Conservation (phyloP, 1,140 invertebrate genomes). For the Drosophila sp. region DNA sequence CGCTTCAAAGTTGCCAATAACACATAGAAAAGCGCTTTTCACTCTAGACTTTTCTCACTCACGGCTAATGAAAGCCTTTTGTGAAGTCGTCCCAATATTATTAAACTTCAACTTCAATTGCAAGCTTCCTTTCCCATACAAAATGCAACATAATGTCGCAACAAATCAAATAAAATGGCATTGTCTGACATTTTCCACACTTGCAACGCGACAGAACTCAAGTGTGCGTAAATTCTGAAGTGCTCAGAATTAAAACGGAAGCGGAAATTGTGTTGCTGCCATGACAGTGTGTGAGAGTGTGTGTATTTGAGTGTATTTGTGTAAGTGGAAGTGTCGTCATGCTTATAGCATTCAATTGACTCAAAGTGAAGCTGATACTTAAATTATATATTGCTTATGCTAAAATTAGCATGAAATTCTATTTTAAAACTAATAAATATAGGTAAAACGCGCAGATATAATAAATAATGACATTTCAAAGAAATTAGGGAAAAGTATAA, state of each 20-base stretch:
- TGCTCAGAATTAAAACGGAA: conserved; percentile 31
- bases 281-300: conserved; percentile 13
- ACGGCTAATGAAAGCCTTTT: conserved; percentile 17
- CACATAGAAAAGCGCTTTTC: conserved; percentile 24
- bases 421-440: neutral
- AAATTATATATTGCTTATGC: conserved; percentile 5
- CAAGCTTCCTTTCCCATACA: neutral
- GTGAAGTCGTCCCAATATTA: neutral
- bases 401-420: neutral
- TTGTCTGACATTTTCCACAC: conserved; percentile 51
- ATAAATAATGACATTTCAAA: neutral
- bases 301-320: neutral
- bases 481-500: neutral
- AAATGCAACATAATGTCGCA: neutral
- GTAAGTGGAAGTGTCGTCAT: conserved; percentile 9
- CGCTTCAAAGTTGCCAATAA: conserved; percentile 38
- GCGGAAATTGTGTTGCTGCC: conserved; percentile 47
- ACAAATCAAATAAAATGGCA: conserved; percentile 6
- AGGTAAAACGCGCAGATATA: no score
- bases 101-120: conserved; percentile 13
- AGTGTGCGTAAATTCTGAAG: conserved; percentile 45
- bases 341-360: conserved; percentile 5
- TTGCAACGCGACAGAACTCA: conserved; percentile 57
- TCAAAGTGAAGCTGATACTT: neutral
- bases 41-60: conserved; percentile 41